Evolutionary conservation across 2,888 invertebrate genomes (phyloP), one percentile per base, ranked within the genome.

Genomic region (Melieria picta): DNA sequence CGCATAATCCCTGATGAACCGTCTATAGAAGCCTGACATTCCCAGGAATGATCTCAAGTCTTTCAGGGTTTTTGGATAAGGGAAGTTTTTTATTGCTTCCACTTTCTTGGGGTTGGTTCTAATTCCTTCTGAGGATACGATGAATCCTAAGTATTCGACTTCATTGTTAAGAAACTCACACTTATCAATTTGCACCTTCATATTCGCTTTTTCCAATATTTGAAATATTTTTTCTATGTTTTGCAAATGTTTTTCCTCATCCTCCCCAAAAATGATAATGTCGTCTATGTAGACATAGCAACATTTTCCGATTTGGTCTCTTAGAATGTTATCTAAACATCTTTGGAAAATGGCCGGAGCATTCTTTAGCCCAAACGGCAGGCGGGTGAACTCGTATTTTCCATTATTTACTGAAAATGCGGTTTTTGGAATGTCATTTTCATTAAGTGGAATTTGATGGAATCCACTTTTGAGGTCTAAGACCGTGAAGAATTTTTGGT

Each of bases 11-110:
- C 13, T 64, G 7, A 57, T n/a, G n/a, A 70, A 64, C 6, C 52
- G 57, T 13, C 68, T 50, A 30, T 72, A 72, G 13, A 60, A 72
- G 3, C 73, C 74, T 55, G 75, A 73, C 13, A 76, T 16, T 5
- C 75, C 76, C 7, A 73, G 57, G 48, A 77, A 74, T 0, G 72
- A 72, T 73, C 76, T 61, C 1, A 77, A 62, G 45, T 75, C 75
- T 46, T 72, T 77, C 76, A 4, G 11, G 9, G 70, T 73, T 71
- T 67, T 69, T 16, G 72, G 66, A 1, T 10, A 5, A 7, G 66
- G 65, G 11, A 69, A 55, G 13, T 73, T 66, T 13, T 30, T 63
- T 11, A 73, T 71, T 30, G 66, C 70, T 57, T 63, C 50, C 10
- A 62, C 63, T n/a, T 61, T 65, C 10, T 50, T 50, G 9, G 69